Evolutionary conservation across 2,113 vertebrate genomes (phyloP).

Genomic region (Peromyscus californicus): DNA sequence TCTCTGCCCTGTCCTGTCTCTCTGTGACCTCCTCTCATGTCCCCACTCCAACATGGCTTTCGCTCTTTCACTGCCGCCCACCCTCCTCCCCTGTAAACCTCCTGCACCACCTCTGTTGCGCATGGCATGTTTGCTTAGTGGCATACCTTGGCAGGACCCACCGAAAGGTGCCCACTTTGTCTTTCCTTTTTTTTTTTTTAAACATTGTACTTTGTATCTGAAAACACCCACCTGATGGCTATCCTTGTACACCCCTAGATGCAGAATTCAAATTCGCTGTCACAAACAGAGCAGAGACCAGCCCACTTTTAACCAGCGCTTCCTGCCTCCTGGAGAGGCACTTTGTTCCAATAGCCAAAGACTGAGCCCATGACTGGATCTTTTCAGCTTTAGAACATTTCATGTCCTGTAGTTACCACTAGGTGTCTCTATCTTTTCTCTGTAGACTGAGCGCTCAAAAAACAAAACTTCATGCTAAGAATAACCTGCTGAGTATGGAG

Average conservation of each 20-base stretch:
- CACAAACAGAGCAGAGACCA: not conserved
- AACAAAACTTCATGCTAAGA: not conserved
- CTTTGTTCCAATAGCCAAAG: too few species aligned
- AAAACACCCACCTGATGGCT: not conserved
- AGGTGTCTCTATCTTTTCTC: conserved; percentile 42
- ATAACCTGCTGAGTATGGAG: not conserved
- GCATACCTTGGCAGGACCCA: not conserved
- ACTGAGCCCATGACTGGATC: not conserved
- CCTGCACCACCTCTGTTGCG: not conserved
- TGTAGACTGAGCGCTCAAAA: not conserved
- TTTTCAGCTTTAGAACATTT: not conserved
- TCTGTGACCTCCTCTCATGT: not conserved
- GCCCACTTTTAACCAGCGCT: not conserved
- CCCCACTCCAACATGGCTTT: not conserved
- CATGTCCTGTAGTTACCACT: conserved; percentile 2
- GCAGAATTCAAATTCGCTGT: not conserved
- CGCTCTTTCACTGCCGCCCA: too few species aligned
- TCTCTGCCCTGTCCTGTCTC: not conserved
- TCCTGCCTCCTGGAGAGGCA: not conserved
- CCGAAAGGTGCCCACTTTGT: not conserved
- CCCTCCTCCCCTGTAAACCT: fast-evolving
- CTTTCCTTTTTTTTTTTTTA: not conserved
- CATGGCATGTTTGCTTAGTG: not conserved
- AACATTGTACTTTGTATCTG: not conserved
- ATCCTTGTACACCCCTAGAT: not conserved